Evolutionary conservation across 2,113 vertebrate species (phyloP), one percentile per base, ranked within the genome.

Genomic region (Ivindomyrus marchei): DNA sequence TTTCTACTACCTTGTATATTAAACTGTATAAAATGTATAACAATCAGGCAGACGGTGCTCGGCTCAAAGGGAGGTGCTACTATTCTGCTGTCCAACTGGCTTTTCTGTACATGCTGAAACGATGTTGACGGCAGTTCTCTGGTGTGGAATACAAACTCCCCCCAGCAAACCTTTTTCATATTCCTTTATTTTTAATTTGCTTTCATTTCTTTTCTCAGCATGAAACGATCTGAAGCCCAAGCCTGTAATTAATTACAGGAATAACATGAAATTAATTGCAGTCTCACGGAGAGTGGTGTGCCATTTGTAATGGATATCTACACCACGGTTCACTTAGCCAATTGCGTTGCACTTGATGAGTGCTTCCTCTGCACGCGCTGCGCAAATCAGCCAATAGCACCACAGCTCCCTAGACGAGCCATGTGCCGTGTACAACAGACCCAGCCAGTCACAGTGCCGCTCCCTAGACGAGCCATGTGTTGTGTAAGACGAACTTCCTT

Each of bases 151-250:
- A 27, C 2, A 10, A 50, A 27, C 49, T 86, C 50, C 85, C n/a
- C 85, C 50, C 50, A 56, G 36, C 27, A 39, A 47, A 53, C 24
- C 85, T 39, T 52, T 87, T 53, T 21, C 47, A 53, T 56, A 36
- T 87, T 52, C 49, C 8, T 27, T 87, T 31, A 36, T 36, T 87
- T 87, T 56, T 87, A 87, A 87, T 53, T 53, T 86, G 85, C 50
- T 9, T 87, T 53, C 31, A 87, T 87, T 87, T 87, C 47, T 87
- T 87, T 31, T 50, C 85, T 87, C 49, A 87, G 47, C 47, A 87
- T 24, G 31, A 87, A 87, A 87, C 15, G n/a, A 47, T 86, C 46
- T 8, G 10, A 47, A 56, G n/a, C 47, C 50, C 24, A 50, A 53
- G 50, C 17, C 50, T 53, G 50, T 86, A 86, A 50, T 47, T 85